Conservation (phyloP, 2,113 vertebrate species). For the Xenus cinereus region DNA sequence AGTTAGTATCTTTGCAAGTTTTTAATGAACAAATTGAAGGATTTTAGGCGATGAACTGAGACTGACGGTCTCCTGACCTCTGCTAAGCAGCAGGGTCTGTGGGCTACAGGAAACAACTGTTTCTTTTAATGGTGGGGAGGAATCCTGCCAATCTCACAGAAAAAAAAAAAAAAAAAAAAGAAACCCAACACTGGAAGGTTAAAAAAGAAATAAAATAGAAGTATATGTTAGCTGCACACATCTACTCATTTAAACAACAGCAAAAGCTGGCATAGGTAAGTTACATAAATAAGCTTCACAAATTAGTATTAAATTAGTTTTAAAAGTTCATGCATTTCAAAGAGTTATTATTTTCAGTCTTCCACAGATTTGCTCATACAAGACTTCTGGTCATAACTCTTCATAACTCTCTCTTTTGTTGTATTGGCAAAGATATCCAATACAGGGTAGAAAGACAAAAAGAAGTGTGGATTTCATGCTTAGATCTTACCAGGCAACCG, state of each 20-base stretch:
- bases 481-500: not conserved
- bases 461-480: not conserved
- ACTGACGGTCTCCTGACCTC: not conserved
- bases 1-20: not conserved
- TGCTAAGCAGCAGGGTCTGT: not conserved
- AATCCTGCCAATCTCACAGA: not conserved
- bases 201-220: not conserved
- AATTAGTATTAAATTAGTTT: not conserved
- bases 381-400: not conserved
- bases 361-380: not conserved
- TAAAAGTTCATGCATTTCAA: not conserved
- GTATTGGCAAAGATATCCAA: not conserved
- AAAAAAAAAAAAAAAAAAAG: not conserved
- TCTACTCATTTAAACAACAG: not conserved
- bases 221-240: not conserved
- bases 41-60: not conserved
- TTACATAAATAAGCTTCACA: not conserved
- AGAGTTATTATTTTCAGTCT: not conserved
- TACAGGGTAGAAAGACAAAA: not conserved
- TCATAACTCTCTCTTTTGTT: not conserved
- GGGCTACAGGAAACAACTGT: not conserved
- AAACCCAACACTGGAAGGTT: not conserved
- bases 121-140: not conserved
- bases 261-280: not conserved
- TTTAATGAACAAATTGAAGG: not conserved